Evolutionary conservation across 1,140 invertebrate species (phyloP).

Genomic region (Formica exsecta): DNA sequence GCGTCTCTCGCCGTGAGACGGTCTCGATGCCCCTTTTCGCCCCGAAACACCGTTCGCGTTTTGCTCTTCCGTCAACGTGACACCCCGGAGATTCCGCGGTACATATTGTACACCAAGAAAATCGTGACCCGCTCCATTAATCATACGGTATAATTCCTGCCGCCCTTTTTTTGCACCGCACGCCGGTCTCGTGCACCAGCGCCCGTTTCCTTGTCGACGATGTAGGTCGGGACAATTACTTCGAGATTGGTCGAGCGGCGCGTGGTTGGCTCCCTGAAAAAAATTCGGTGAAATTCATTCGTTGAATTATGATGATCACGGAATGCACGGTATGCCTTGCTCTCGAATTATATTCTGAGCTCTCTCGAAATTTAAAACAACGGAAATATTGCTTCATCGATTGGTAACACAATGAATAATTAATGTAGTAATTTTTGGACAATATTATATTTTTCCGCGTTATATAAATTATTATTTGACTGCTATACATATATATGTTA

Average conservation of each 20-base stretch:
- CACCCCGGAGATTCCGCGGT: conserved; percentile 53
- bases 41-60: conserved; percentile 19
- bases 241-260: conserved; percentile 17
- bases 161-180: not conserved
- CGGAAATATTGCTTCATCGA: not conserved
- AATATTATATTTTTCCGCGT: not conserved
- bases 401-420: not conserved
- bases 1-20: conserved; percentile 51
- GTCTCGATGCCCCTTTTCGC: conserved; percentile 52
- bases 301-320: conserved; percentile 24
- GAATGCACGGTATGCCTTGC: conserved; percentile 4
- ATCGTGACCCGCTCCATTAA: conserved; percentile 69
- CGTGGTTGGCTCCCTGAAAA: not conserved
- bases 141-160: conserved; percentile 57
- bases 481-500: not conserved
- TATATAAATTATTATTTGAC: conserved; percentile 2
- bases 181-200: conserved; percentile 16
- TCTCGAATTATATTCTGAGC: not conserved
- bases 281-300: conserved; percentile 37
- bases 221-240: conserved; percentile 57
- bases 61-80: not conserved
- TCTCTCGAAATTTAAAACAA: not conserved
- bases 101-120: conserved; percentile 53
- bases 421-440: not conserved
- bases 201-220: conserved; percentile 5